Conservation (phyloP, 2,113 vertebrate genomes). For the Ibidorhyncha struthersii region DNA sequence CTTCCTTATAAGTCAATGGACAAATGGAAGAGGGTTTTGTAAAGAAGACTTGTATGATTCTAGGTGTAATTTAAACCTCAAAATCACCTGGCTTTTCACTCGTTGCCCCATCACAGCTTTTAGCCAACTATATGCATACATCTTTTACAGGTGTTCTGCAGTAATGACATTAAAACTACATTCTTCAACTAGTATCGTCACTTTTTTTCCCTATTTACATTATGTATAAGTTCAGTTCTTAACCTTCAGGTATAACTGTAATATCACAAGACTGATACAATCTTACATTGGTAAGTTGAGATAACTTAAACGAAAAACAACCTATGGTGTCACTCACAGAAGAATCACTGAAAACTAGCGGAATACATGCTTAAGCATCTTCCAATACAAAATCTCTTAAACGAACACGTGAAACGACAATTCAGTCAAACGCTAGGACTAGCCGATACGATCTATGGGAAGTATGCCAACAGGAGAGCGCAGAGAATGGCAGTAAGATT, state of each 20-base stretch:
- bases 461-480: neutral
- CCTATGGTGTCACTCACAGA: neutral
- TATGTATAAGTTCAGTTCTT: neutral
- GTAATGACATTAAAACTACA: neutral
- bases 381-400: neutral
- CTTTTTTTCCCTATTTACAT: neutral
- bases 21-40: neutral
- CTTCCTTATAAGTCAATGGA: neutral
- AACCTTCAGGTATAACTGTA: neutral
- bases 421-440: neutral
- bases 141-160: neutral
- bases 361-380: neutral
- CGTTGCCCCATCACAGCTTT: neutral
- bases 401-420: neutral
- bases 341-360: neutral
- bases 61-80: neutral
- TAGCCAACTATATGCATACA: neutral
- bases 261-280: neutral
- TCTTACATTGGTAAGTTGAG: neutral
- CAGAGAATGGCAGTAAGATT: neutral
- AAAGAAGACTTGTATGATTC: neutral
- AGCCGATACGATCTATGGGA: neutral
- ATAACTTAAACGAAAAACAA: neutral
- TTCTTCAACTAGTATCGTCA: neutral
- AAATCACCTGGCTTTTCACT: neutral